phyloP scores from a whole-genome alignment of 2,888 invertebrate species.

The Drosophila birchii region DNA sequence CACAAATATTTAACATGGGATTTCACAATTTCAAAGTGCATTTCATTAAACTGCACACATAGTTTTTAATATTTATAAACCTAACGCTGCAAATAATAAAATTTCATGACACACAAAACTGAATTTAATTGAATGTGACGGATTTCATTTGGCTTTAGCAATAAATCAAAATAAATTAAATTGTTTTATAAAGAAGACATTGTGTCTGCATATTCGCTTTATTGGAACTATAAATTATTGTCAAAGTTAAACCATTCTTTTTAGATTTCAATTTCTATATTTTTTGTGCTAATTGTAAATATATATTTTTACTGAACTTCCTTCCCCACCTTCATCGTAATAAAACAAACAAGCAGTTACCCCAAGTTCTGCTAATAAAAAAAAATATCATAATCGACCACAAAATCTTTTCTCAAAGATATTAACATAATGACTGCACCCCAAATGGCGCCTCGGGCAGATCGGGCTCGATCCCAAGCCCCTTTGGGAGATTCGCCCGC shows the following conservation, averaged over 20 bases:
- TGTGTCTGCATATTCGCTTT: not conserved
- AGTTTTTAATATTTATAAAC: not conserved
- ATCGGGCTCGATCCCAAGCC: conserved; percentile 8
- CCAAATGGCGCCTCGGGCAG: conserved; percentile 55
- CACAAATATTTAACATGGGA: not conserved
- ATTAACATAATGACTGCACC: conserved; percentile 57
- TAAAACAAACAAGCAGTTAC: not conserved
- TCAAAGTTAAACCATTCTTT: no score
- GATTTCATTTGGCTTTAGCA: not conserved
- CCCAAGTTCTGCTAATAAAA: conserved; percentile 14
- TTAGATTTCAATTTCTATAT: no score
- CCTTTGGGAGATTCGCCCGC: conserved; percentile 10
- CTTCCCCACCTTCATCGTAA: not conserved
- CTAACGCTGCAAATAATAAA: conserved; percentile 2
- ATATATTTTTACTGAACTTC: no score
- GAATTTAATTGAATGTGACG: conserved; percentile 1
- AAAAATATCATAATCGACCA: conserved; percentile 37
- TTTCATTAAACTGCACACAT: conserved; percentile 2
- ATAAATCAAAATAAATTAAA: conserved; percentile 1
- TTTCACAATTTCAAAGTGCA: conserved; percentile 2
- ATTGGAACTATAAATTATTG: no score
- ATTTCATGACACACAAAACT: not conserved
- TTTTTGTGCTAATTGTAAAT: no score
- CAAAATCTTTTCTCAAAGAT: conserved; percentile 47
- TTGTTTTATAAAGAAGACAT: not conserved